A percentile compares a stretch with the other conserved stretches of the same genome.
These are phyloP conservation scores for Pseudomugil gertrudae DNA, from an alignment of 2,797 vertebrate genomes.

Conservation along the genomic window DNA sequence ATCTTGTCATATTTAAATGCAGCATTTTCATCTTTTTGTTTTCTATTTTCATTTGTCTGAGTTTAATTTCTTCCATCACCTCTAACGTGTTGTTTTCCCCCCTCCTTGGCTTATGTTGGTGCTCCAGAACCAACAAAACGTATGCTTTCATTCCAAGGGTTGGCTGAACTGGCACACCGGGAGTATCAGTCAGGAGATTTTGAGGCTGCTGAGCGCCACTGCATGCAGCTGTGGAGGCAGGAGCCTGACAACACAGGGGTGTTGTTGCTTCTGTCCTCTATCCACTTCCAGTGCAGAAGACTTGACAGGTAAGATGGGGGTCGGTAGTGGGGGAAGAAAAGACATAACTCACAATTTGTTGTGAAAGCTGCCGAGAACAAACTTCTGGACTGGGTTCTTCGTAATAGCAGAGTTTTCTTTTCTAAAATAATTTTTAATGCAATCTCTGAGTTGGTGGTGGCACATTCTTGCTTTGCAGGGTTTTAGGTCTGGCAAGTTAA, in stretches of 20 bases:
- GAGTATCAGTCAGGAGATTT: slow-evolving; percentile 99
- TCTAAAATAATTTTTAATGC: slow-evolving; percentile 12
- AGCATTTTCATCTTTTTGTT: slow-evolving; percentile 55
- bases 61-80: slow-evolving; percentile 87
- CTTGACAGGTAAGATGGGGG: slow-evolving; percentile 91
- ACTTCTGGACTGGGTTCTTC: slow-evolving; percentile 23
- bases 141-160: slow-evolving; percentile 99
- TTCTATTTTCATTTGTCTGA: slow-evolving; percentile 76
- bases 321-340: neutral
- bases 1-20: slow-evolving; percentile 23
- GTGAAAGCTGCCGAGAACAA: slow-evolving; percentile 26
- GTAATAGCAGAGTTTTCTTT: neutral
- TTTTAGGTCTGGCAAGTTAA: slow-evolving; percentile 1
- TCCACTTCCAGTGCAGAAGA: slow-evolving; percentile 99
- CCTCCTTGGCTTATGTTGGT: slow-evolving; percentile 93
- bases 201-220: slow-evolving; percentile 99
- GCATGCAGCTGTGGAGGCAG: slow-evolving; percentile 99
- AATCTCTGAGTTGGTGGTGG: slow-evolving; percentile 11
- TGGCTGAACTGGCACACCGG: slow-evolving; percentile 99
- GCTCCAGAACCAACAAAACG: slow-evolving; percentile 99
- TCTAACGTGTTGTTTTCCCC: slow-evolving; percentile 94
- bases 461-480: slow-evolving; percentile 40
- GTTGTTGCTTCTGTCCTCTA: slow-evolving; percentile 95
- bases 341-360: slow-evolving; percentile 24
- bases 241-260: slow-evolving; percentile 99